Base-by-base conservation (phyloP, 2,888 invertebrate species). In the Nomada ferruginata region DNA sequence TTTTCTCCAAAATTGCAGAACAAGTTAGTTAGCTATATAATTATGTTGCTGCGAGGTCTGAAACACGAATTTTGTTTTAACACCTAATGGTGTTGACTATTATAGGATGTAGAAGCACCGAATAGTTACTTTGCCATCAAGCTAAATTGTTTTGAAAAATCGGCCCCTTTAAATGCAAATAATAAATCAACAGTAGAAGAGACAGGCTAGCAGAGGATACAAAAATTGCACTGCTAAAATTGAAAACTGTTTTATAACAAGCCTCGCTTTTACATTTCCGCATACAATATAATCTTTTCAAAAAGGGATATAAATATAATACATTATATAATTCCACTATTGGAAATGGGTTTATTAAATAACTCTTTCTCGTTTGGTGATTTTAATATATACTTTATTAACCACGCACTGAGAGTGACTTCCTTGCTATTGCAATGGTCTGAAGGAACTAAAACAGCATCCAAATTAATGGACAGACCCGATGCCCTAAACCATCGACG, bases 61-160 rank as follows among this genome's bases (percentile, higher is more conserved):
- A 50, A 70, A 61, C 70, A 55, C 47, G 47, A 52, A 18, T 57
- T 63, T 59, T 64, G 20, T 72, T 59, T 59, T 18, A 13, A 18
- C 47, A 20, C 1, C 29, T 55, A 55, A 53, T 15, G 23, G 15
- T 15, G 13, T 61, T 42, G 20, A 18, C 42, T 18, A 42, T 55
- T 55, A 23, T 36, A 10, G 0, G 53, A 36, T 63, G 2, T n/a
- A 1, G 18, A 18, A n/a, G 36, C 15, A 18, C 10, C 29, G 23
- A n/a, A 5, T 13, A 42, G 42, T 68, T 68, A 44, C 42, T 26
- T 23, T 55, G n/a, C 23, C 42, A 36, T 55, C 23, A 7, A 36
- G 2, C 23, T 18, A 18, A 18, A n/a, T 20, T 52, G 66, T 53
- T 53, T 53, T 9, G 15, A 42, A 18, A 18, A 55, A 42, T 55